Conservation (phyloP, 2,797 vertebrate genomes). For the Salmo trutta region DNA sequence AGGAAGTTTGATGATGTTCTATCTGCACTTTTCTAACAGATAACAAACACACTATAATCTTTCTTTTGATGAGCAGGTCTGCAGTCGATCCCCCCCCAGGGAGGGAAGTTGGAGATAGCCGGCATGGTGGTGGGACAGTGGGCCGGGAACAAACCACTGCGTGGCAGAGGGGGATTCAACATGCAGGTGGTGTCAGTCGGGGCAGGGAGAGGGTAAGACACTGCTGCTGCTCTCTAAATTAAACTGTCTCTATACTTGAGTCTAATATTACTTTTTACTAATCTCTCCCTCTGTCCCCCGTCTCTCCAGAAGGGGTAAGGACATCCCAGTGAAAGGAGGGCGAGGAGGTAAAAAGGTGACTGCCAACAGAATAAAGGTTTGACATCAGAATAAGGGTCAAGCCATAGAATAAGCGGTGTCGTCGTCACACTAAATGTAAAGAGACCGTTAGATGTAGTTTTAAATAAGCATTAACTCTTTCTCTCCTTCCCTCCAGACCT, state of each 20-base stretch:
- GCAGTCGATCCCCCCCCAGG: slow-evolving; percentile 90
- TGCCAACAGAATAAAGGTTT: slow-evolving; percentile 77
- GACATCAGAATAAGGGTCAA: background rate
- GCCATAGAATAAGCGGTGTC: background rate
- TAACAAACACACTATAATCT: background rate
- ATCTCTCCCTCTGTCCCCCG: background rate
- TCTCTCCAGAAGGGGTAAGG: slow-evolving; percentile 75
- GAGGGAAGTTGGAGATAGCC: slow-evolving; percentile 91
- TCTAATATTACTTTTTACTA: background rate
- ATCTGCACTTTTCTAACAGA: too few relatives aligned
- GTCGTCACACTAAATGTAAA: too few relatives aligned
- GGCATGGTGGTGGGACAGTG: slow-evolving; percentile 94
- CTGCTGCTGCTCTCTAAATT: background rate
- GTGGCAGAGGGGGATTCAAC: slow-evolving; percentile 86
- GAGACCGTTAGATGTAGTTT: background rate
- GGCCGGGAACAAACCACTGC: slow-evolving; percentile 89
- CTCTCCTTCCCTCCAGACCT: slow-evolving; percentile 50
- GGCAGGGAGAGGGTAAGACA: slow-evolving; percentile 84
- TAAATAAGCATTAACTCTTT: background rate
- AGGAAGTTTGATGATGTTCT: too few relatives aligned
- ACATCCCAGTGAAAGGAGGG: slow-evolving; percentile 69
- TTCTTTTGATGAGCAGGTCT: slow-evolving; percentile 70
- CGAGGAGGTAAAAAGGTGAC: slow-evolving; percentile 72
- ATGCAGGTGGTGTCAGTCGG: slow-evolving; percentile 92
- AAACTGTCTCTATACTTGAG: background rate